Conservation (phyloP, 2,888 invertebrate genomes). For the Xylophagus ater region DNA sequence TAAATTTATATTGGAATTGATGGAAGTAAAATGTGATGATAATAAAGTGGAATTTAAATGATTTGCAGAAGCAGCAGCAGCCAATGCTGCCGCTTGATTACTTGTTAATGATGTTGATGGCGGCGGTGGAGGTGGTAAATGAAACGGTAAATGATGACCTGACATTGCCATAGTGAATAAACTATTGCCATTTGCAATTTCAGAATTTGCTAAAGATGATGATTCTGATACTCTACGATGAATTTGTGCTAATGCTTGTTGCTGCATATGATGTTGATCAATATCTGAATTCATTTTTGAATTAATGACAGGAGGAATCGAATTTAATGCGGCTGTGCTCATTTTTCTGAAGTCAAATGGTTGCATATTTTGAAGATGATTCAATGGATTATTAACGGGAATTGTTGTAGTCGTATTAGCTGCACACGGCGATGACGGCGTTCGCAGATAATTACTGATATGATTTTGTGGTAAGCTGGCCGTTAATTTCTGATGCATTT, state of each 20-base stretch:
- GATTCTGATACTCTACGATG: conserved; percentile 45
- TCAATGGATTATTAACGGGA: conserved; percentile 57
- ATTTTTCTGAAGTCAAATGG: conserved; percentile 85
- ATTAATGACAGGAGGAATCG: conserved; percentile 35
- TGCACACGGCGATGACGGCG: conserved; percentile 28
- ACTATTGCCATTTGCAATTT: conserved; percentile 43
- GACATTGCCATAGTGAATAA: conserved; percentile 51
- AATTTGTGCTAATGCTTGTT: conserved; percentile 37
- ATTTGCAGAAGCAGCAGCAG: conserved; percentile 49
- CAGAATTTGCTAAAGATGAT: conserved; percentile 22
- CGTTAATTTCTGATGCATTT: conserved; percentile 37
- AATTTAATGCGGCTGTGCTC: conserved; percentile 41
- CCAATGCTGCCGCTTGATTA: conserved; percentile 49
- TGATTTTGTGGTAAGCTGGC: conserved; percentile 28
- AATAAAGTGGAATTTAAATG: conserved; percentile 50
- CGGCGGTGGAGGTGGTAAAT: conserved; percentile 52
- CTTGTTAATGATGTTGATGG: conserved; percentile 46
- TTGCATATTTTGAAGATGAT: conserved; percentile 88
- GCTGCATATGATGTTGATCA: conserved; percentile 29
- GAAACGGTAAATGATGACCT: conserved; percentile 49
- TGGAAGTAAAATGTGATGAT: conserved; percentile 41
- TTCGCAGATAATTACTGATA: conserved; percentile 31
- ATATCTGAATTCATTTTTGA: conserved; percentile 33
- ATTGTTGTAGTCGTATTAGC: conserved; percentile 21
- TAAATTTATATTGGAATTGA: conserved; percentile 18